These are phyloP conservation scores for Drosophila picticornis DNA, from an alignment of 2,888 invertebrate species.

Conservation along the genomic window DNA sequence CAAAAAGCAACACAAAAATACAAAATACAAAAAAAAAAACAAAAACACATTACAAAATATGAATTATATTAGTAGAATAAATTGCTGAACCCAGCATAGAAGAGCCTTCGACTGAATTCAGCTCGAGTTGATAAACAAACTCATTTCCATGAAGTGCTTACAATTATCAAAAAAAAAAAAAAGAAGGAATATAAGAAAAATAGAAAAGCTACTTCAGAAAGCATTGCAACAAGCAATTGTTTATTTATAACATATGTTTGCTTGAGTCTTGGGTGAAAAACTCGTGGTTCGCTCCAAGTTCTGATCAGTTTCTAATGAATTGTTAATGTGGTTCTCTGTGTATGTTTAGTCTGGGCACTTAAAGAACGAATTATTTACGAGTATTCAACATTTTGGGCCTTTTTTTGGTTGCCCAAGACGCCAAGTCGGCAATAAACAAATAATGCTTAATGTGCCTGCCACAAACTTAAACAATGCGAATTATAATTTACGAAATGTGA, in stretches of 20 bases:
- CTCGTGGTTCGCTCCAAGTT: constrained; percentile 21
- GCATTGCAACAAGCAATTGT: constrained; percentile 18
- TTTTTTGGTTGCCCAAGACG: constrained; percentile 26
- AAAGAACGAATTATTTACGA: constrained; percentile 68
- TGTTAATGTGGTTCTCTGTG: constrained; percentile 29
- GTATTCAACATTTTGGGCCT: constrained; percentile 51
- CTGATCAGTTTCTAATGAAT: constrained; percentile 38
- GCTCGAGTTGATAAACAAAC: constrained; percentile 18
- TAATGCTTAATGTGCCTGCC: constrained; percentile 63
- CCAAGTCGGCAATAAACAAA: constrained; percentile 61
- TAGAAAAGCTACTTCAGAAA: neutral
- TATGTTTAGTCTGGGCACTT: constrained; percentile 67
- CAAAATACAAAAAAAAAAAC: neutral
- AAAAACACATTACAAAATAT: constrained; percentile 37
- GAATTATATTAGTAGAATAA: constrained; percentile 35
- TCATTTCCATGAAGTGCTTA: constrained; percentile 12
- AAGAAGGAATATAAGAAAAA: neutral
- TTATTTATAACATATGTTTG: constrained; percentile 34
- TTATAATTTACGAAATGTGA: constrained; percentile 70
- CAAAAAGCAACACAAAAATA: constrained; percentile 17
- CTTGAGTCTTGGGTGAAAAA: neutral
- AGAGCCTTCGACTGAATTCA: constrained; percentile 3
- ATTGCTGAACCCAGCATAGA: neutral
- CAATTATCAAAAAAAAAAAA: neutral
- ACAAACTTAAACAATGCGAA: constrained; percentile 70